These are phyloP conservation scores for Chiloscyllium plagiosum DNA, from an alignment of 2,113 vertebrate genomes.

Conservation along the genomic window DNA sequence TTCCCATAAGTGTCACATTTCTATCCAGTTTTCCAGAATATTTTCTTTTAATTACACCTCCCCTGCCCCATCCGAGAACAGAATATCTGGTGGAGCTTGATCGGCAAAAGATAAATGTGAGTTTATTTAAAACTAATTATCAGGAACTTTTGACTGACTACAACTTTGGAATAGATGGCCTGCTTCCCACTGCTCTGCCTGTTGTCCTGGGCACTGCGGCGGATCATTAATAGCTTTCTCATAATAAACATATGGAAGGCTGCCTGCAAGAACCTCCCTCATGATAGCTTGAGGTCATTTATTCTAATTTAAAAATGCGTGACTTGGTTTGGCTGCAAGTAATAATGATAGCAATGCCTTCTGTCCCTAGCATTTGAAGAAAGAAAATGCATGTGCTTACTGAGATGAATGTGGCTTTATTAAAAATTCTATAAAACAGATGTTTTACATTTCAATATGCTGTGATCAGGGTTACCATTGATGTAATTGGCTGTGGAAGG, in stretches of 20 bases:
- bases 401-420: constrained; percentile 37
- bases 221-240: neutral
- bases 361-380: constrained; percentile 27
- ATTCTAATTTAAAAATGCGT: constrained; percentile 38
- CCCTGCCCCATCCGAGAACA: neutral
- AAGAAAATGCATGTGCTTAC: constrained; percentile 17
- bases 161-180: constrained; percentile 8
- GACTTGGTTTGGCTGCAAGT: constrained; percentile 37
- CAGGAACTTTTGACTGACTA: neutral
- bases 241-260: constrained; percentile 27
- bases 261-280: constrained; percentile 20
- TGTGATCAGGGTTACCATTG: constrained; percentile 33
- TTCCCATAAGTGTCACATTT: neutral
- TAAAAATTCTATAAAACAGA: constrained; percentile 33
- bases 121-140: neutral
- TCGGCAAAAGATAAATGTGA: neutral
- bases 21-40: neutral
- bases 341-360: constrained; percentile 38
- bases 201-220: neutral
- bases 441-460: constrained; percentile 26
- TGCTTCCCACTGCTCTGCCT: neutral
- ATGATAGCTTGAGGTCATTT: constrained; percentile 11
- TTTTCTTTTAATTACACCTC: neutral
- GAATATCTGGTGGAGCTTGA: neutral
- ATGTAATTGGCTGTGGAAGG: constrained; percentile 9